Evolutionary conservation across 1,140 invertebrate species (phyloP).

Genomic region (Tetraneura akinire): DNA sequence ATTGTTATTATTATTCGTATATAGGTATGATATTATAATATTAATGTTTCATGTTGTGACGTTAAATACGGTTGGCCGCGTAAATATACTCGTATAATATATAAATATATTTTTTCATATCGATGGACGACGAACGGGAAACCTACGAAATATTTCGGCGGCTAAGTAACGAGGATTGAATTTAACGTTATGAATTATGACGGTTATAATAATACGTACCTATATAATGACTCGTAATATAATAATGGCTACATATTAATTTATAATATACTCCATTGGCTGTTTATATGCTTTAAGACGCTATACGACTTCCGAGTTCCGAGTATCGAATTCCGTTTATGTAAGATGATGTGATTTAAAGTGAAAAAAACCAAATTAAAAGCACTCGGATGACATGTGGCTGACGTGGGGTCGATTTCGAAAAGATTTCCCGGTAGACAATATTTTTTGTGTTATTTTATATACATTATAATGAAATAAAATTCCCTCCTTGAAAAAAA

Average conservation of each 20-base stretch:
- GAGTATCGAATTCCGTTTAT: conserved; percentile 7
- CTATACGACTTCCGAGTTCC: neutral
- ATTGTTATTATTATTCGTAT: neutral
- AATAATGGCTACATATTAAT: conserved; percentile 23
- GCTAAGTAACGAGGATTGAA: conserved; percentile 28
- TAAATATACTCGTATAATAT: neutral
- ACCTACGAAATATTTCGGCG: conserved; percentile 42
- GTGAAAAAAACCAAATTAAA: neutral
- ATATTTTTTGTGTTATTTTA: too few species aligned
- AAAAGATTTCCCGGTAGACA: conserved; percentile 35
- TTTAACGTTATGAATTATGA: conserved; percentile 4
- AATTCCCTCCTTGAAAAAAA: too few species aligned
- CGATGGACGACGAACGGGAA: conserved; percentile 6
- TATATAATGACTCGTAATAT: conserved; percentile 17
- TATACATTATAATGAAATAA: too few species aligned
- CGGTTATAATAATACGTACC: too few species aligned
- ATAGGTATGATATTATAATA: neutral
- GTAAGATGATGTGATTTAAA: conserved; percentile 46
- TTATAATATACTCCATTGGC: too few species aligned
- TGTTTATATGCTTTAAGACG: too few species aligned
- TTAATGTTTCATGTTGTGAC: neutral
- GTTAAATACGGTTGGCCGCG: neutral
- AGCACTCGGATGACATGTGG: conserved; percentile 14
- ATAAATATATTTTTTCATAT: neutral
- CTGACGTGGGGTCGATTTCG: neutral